Evolutionary conservation across 2,888 invertebrate species (phyloP), one percentile per base, ranked within the genome.

Genomic region (Eutolmus rufibarbis): DNA sequence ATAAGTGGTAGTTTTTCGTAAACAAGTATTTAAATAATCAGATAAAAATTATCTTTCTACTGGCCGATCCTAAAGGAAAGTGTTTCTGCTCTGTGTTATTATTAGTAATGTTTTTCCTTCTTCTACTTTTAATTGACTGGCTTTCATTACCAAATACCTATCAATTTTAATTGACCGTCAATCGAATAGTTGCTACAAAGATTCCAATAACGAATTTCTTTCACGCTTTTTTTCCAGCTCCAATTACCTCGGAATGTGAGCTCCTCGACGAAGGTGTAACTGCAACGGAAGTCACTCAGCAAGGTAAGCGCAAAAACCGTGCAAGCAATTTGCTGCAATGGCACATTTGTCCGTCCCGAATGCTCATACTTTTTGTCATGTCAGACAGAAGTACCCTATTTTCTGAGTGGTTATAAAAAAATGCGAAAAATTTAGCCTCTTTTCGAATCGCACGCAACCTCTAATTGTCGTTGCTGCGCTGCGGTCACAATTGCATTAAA

Each of bases 221-320:
- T 78, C 14, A 43, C 23, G 16, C 43, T 43, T 78, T 28, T 37
- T 40, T 79, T 79, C 51, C 51, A 79, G 79, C 46, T 51, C 43
- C n/a, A 79, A 79, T 28, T 79, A 79, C 79, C 79, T 79, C 79
- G 79, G 46, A 79, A 46, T 40, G 51, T 79, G 79, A 79, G 51
- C 51, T 51, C 12, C 43, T 31, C 51, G 46, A 12, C 40, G 51
- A 79, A 79, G 23, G 51, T 46, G 66, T 66, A 66, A 23, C 28
- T 66, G 66, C 66, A 66, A 28, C 66, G 66, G 66, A 66, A 66
- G 66, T 66, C 66, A 66, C 28, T 23, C 66, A 19, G 28, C 66
- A 66, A 66, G 66, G 66, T 66, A 66, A 66, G 66, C 66, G 66
- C 66, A 66, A 66, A 66, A 28, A 66, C 9, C 66, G 4, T 28